Conservation (phyloP, 2,113 vertebrate genomes). For the Acrocephalus arundinaceus region DNA sequence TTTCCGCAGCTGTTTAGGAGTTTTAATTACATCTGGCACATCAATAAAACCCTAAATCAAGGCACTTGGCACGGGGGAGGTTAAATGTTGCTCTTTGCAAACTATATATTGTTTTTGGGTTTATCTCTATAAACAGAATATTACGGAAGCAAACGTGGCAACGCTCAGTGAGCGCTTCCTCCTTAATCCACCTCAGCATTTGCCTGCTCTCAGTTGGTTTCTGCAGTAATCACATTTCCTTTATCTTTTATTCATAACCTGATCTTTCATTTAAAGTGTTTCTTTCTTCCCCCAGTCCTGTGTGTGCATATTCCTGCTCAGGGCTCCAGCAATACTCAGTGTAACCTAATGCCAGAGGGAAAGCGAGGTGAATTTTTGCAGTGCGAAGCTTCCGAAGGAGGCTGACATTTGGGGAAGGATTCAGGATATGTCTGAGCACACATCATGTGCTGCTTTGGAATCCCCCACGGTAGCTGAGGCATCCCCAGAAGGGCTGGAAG, state of each 20-base stretch:
- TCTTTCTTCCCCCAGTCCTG: background rate
- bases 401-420: background rate
- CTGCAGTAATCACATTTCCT: constrained; percentile 21
- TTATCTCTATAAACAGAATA: background rate
- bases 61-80: background rate
- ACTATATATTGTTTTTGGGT: background rate
- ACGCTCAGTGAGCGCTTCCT: background rate
- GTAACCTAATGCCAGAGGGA: background rate
- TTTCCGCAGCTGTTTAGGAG: background rate
- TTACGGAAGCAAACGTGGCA: background rate
- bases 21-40: constrained; percentile 3
- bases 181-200: background rate
- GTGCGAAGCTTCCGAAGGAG: background rate
- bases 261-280: background rate
- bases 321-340: background rate
- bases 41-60: constrained; percentile 11
- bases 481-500: background rate
- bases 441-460: background rate
- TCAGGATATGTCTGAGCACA: background rate
- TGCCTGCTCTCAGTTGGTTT: constrained; percentile 36
- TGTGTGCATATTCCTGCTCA: background rate
- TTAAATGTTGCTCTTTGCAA: background rate
- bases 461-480: background rate
- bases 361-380: background rate
- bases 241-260: constrained; percentile 43